Conservation (phyloP, 2,888 invertebrate species). For the Cenopis cana region DNA sequence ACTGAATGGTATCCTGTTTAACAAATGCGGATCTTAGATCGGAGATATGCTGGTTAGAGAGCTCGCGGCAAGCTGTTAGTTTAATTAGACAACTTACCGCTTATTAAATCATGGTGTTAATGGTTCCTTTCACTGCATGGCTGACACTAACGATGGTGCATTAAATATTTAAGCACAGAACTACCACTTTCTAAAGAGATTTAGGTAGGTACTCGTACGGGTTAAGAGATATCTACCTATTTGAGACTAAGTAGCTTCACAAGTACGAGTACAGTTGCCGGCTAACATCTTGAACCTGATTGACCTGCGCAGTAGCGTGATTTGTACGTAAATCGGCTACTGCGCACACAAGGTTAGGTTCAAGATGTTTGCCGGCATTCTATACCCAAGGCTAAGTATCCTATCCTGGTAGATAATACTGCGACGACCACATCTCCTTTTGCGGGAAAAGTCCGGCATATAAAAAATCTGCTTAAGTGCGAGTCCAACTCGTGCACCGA, state of each 20-base stretch:
- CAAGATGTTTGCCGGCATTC: no score
- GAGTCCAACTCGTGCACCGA: no score
- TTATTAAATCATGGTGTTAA: slow-evolving; percentile 8
- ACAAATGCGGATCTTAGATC: slow-evolving; percentile 39
- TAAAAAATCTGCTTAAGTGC: no score
- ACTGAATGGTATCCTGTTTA: slow-evolving; percentile 50
- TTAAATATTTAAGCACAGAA: not conserved
- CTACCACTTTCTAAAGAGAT: not conserved
- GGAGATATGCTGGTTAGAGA: slow-evolving; percentile 30
- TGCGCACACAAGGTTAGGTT: no score
- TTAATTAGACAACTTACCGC: not conserved
- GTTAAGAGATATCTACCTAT: not conserved
- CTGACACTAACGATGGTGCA: slow-evolving; percentile 3
- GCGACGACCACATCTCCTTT: no score
- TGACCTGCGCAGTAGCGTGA: no score
- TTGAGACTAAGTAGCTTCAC: not conserved
- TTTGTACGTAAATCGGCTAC: no score
- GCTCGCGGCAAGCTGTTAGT: not conserved
- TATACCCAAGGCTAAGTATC: no score
- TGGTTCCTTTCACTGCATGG: slow-evolving; percentile 3
- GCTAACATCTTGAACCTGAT: no score
- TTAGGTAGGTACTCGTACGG: not conserved
- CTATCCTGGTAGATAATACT: no score
- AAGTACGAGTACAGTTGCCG: no score
- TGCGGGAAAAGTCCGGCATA: no score